Percentiles rank a stretch among this genome's conserved stretches.
These are phyloP conservation scores for Drosophila nebulosa DNA, from an alignment of 1,140 invertebrate genomes.

Conservation along the genomic window DNA sequence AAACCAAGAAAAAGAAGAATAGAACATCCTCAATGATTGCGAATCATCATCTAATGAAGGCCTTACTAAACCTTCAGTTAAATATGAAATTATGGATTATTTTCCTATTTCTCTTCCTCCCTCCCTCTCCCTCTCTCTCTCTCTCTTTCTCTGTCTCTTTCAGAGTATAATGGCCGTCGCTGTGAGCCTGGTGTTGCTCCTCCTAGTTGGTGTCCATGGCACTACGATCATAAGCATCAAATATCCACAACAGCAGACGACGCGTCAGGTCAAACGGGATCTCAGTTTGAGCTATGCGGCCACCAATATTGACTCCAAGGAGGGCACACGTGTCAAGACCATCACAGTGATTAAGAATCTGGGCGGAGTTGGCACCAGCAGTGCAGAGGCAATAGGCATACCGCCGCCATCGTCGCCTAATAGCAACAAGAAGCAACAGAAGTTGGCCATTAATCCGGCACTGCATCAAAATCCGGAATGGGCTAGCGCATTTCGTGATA, in stretches of 20 bases:
- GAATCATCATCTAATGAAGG: neutral
- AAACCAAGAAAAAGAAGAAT: neutral
- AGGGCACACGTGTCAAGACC: conserved; percentile 79
- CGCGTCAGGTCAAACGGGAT: conserved; percentile 63
- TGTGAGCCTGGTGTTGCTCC: conserved; percentile 43
- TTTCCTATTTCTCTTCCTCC: neutral
- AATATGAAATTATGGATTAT: neutral
- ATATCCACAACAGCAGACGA: conserved; percentile 47
- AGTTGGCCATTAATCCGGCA: conserved; percentile 61
- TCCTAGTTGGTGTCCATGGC: conserved; percentile 59
- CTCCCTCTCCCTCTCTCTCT: no score
- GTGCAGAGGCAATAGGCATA: conserved; percentile 25
- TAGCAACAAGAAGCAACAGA: conserved; percentile 37
- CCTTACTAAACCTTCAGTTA: conserved; percentile 15
- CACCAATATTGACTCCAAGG: conserved; percentile 78
- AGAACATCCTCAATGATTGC: neutral
- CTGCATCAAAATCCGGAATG: conserved; percentile 73
- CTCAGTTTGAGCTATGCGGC: conserved; percentile 78
- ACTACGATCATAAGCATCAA: conserved; percentile 72
- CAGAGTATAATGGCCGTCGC: conserved; percentile 57
- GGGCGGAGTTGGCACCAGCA: conserved; percentile 28
- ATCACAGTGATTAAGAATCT: conserved; percentile 79
- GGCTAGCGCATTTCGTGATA: conserved; percentile 72
- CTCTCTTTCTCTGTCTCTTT: conserved; percentile 16
- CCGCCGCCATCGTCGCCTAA: neutral